Conservation (phyloP, 2,888 invertebrate genomes). For the Thyatira batis region DNA sequence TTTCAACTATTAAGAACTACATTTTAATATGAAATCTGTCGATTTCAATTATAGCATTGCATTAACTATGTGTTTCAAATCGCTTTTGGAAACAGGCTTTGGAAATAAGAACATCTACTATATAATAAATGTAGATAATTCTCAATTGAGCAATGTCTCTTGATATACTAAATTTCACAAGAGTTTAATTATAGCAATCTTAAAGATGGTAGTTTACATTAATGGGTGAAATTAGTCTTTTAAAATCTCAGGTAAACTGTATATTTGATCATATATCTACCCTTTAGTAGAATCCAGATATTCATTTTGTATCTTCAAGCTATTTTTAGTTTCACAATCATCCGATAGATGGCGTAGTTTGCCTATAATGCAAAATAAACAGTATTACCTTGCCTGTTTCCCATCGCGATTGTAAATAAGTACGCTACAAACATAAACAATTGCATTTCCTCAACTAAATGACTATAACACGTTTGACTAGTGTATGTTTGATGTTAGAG, state of each 20-base stretch:
- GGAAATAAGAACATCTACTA: background rate
- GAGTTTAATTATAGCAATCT: background rate
- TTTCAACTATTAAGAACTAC: slow-evolving; percentile 13
- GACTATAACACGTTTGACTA: slow-evolving; percentile 72
- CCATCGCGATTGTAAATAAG: slow-evolving; percentile 34
- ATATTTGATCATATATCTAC: no score
- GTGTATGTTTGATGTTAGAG: slow-evolving; percentile 72
- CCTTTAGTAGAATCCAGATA: no score
- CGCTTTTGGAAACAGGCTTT: background rate
- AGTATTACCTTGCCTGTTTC: slow-evolving; percentile 13
- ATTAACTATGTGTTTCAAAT: background rate
- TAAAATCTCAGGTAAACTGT: no score
- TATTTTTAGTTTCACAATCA: background rate
- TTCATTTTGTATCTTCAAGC: no score
- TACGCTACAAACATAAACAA: slow-evolving; percentile 45
- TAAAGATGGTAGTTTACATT: no score
- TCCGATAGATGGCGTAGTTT: background rate
- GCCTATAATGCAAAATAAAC: no score
- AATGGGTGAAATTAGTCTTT: no score
- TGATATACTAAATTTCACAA: background rate
- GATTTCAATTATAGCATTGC: background rate
- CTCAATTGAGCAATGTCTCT: background rate
- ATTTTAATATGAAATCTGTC: background rate
- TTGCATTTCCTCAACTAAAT: slow-evolving; percentile 51
- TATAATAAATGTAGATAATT: no score